These are phyloP conservation scores for Phyllostomus discolor DNA, from an alignment of 2,113 vertebrate species.

Conservation along the genomic window DNA sequence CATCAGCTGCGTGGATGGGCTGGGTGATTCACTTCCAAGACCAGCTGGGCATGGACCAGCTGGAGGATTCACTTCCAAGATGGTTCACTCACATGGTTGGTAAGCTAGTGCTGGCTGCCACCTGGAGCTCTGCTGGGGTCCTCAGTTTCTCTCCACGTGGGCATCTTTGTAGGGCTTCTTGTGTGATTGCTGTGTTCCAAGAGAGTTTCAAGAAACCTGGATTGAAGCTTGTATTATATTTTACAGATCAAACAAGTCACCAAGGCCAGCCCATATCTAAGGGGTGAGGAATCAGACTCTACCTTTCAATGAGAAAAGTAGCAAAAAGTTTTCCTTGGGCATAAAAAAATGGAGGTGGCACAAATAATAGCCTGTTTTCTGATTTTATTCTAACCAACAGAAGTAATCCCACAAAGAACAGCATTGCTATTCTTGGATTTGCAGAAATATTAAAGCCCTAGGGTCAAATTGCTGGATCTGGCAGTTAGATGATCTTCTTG, in stretches of 20 bases:
- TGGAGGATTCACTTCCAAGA: neutral
- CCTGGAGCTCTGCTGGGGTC: neutral
- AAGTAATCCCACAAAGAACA: neutral
- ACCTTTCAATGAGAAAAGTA: neutral
- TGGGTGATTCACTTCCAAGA: neutral
- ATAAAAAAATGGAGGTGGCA: neutral
- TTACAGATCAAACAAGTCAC: neutral
- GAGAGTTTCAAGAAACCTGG: neutral
- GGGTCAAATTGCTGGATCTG: neutral
- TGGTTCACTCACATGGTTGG: neutral
- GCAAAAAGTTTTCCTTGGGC: neutral
- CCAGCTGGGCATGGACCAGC: no score
- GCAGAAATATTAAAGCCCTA: neutral
- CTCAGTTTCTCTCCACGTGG: neutral
- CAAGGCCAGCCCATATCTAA: neutral
- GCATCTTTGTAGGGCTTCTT: neutral
- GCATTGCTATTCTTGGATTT: neutral
- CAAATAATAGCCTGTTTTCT: neutral
- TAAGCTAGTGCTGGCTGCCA: neutral
- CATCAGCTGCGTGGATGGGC: neutral
- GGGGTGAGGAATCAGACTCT: neutral
- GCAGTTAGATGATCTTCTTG: neutral
- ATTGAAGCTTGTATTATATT: neutral
- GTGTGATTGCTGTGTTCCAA: neutral
- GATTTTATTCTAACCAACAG: neutral